Percentiles rank a stretch among this genome's conserved stretches.
Evolutionary conservation across 2,113 vertebrate species (phyloP).

Genomic region (Pycnonotus jocosus): DNA sequence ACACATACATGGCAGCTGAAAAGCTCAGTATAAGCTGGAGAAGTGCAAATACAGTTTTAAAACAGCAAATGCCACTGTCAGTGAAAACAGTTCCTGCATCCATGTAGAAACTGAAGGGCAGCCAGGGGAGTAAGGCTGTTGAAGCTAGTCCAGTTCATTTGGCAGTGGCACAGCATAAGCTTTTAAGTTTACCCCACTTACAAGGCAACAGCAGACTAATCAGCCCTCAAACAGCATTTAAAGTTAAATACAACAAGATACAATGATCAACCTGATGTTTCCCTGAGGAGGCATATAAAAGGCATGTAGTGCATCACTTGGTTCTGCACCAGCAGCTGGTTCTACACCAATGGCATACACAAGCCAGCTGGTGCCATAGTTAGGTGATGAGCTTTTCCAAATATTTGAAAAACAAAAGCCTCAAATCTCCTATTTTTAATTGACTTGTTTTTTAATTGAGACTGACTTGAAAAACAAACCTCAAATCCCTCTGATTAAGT

Average conservation of each 20-base stretch:
- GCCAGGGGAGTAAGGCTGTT: background rate
- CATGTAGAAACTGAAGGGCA: background rate
- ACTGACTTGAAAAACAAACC: background rate
- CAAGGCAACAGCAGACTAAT: background rate
- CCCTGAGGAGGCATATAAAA: background rate
- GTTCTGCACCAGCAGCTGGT: background rate
- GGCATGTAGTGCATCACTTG: background rate
- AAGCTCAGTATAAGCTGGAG: background rate
- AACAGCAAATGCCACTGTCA: background rate
- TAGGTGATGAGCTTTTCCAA: background rate
- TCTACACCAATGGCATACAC: background rate
- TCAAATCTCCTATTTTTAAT: background rate
- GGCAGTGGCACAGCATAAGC: background rate
- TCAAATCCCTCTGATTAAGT: background rate
- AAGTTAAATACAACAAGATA: background rate
- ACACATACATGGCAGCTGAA: background rate
- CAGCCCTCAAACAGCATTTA: background rate
- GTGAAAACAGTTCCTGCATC: background rate
- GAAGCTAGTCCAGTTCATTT: background rate
- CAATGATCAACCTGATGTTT: background rate
- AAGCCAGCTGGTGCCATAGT: background rate
- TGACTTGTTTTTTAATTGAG: background rate
- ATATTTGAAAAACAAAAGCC: background rate
- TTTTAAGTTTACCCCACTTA: background rate
- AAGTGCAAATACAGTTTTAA: background rate